phyloP scores from a whole-genome alignment of 2,888 invertebrate genomes.

The Mythimna pallens region DNA sequence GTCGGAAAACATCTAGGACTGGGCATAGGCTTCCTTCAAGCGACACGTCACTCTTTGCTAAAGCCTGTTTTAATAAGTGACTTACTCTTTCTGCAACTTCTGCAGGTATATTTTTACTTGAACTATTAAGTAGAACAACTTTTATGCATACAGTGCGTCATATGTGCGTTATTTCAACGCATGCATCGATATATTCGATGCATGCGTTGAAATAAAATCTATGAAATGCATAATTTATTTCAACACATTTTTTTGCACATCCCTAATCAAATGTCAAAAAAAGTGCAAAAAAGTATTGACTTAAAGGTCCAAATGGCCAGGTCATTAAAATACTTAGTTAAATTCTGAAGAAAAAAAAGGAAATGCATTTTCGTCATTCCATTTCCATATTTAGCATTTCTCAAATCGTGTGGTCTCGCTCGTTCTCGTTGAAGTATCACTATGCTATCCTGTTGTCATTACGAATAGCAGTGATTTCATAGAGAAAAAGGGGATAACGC shows the following conservation, averaged over 20 bases:
- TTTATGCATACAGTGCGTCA: no score
- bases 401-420: constrained; percentile 20
- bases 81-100: neutral
- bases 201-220: neutral
- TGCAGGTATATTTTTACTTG: neutral
- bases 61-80: no score
- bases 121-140: no score
- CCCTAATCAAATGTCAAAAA: constrained; percentile 27
- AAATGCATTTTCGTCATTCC: constrained; percentile 42
- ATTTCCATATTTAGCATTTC: constrained; percentile 30
- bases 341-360: constrained; percentile 9
- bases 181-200: no score
- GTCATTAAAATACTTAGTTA: no score
- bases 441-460: constrained; percentile 48
- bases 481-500: constrained; percentile 43
- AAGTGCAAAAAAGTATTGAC: neutral
- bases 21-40: neutral
- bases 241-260: no score
- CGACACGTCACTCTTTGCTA: neutral
- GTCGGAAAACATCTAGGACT: neutral
- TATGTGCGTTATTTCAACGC: no score
- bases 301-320: no score
- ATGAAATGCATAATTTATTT: no score
- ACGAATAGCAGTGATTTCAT: constrained; percentile 38
- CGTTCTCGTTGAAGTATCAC: constrained; percentile 1